phyloP scores from a whole-genome alignment of 2,113 vertebrate genomes.

The Macrotus californicus region DNA sequence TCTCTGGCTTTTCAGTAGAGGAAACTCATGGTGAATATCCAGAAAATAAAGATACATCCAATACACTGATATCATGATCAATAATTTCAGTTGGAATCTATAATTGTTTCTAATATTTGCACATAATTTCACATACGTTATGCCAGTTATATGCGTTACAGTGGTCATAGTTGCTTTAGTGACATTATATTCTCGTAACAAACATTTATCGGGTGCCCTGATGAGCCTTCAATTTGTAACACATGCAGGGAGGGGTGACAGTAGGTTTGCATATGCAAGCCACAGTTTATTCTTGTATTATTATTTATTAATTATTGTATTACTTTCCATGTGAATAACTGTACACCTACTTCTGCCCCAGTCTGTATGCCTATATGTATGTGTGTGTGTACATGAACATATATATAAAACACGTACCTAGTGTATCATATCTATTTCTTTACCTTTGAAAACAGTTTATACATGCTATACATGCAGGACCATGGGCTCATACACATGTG shows the following conservation, averaged over 20 bases:
- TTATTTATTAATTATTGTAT: background rate
- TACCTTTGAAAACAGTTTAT: background rate
- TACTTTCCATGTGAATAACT: background rate
- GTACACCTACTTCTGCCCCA: background rate
- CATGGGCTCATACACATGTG: background rate
- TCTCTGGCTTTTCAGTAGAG: background rate
- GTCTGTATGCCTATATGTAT: background rate
- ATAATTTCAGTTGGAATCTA: slow-evolving; percentile 5
- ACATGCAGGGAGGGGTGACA: background rate
- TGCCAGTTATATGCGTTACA: background rate
- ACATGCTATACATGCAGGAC: background rate
- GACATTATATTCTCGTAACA: slow-evolving; percentile 25
- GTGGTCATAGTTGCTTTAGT: background rate
- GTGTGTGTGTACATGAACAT: background rate
- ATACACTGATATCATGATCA: background rate
- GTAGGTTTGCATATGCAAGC: background rate
- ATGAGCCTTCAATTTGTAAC: background rate
- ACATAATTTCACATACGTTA: background rate
- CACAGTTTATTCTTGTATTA: background rate
- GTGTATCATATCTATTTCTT: background rate
- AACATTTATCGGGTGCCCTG: background rate
- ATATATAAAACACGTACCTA: no score
- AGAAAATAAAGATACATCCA: slow-evolving; percentile 38
- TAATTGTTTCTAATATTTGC: slow-evolving; percentile 11
- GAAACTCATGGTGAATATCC: background rate